Conservation (phyloP, 2,797 vertebrate genomes). For the Labroides dimidiatus region DNA sequence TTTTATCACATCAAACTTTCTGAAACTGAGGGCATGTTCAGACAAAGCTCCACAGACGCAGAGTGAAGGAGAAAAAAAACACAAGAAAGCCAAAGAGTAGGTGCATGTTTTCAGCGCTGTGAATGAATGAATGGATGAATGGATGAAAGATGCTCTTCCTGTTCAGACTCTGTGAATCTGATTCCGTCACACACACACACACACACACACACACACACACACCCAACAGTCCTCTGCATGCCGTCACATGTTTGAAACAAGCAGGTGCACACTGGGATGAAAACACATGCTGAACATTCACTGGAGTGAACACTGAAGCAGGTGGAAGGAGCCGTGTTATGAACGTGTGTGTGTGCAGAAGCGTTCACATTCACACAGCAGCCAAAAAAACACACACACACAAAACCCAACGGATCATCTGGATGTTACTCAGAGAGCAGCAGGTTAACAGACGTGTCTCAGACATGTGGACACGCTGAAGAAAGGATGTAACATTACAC, state of each 20-base stretch:
- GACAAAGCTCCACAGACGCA: too few relatives aligned
- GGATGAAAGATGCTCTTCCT: neutral
- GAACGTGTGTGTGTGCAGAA: constrained; percentile 9
- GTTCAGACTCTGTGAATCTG: constrained; percentile 29
- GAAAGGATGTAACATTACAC: too few relatives aligned
- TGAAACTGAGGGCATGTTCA: too few relatives aligned
- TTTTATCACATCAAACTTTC: too few relatives aligned
- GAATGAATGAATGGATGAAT: too few relatives aligned
- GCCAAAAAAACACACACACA: too few relatives aligned
- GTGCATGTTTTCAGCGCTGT: too few relatives aligned
- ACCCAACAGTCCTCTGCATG: constrained; percentile 30
- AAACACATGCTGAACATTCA: constrained; percentile 22
- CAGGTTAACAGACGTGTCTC: constrained; percentile 62
- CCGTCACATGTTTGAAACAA: constrained; percentile 31
- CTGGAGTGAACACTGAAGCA: constrained; percentile 20
- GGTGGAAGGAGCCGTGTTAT: constrained; percentile 32
- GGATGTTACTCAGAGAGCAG: constrained; percentile 44
- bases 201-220: constrained; percentile 18
- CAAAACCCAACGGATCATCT: constrained; percentile 8
- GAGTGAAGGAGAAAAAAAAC: too few relatives aligned
- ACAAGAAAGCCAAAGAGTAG: too few relatives aligned
- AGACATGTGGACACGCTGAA: constrained; percentile 13
- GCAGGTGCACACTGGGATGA: constrained; percentile 30
- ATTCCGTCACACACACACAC: constrained; percentile 20
- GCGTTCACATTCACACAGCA: constrained; percentile 43